Evolutionary conservation across 2,113 vertebrate genomes (phyloP).

Genomic region (Camarhynchus parvulus): DNA sequence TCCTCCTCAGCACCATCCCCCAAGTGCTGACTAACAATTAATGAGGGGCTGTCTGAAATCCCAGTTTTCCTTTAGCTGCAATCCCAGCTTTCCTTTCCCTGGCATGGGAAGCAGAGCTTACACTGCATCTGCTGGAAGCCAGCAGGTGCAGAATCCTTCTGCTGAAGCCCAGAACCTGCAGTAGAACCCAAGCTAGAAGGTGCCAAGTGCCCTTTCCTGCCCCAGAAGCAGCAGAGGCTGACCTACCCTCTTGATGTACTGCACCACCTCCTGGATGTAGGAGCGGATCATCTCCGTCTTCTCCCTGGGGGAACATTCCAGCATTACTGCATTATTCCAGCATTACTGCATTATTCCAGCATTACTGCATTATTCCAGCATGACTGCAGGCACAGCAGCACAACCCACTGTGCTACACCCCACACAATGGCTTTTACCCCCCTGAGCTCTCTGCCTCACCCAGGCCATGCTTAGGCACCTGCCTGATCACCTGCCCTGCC

Average conservation of each 20-base stretch:
- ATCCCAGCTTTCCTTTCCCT: background rate
- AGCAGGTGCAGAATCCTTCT: background rate
- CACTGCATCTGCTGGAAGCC: background rate
- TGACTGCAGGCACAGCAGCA: no score
- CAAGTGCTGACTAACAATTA: background rate
- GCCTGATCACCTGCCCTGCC: no score
- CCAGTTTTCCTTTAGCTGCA: background rate
- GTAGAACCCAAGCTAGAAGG: background rate
- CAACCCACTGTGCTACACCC: no score
- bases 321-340: background rate
- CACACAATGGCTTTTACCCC: background rate
- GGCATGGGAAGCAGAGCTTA: background rate
- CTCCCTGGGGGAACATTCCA: slow-evolving; percentile 78
- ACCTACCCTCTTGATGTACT: slow-evolving; percentile 93
- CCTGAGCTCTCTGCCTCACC: background rate
- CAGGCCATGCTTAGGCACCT: background rate
- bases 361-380: no score
- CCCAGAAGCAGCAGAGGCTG: background rate
- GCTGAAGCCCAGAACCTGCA: background rate
- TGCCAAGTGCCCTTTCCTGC: background rate
- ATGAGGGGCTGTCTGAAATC: background rate
- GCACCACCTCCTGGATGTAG: slow-evolving; percentile 96
- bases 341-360: no score
- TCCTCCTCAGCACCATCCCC: background rate
- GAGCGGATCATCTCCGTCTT: slow-evolving; percentile 97